Percentiles rank a stretch among this genome's conserved stretches.
Evolutionary conservation across 2,888 invertebrate genomes (phyloP).

Genomic region (Chalcosyrphus nemorum): DNA sequence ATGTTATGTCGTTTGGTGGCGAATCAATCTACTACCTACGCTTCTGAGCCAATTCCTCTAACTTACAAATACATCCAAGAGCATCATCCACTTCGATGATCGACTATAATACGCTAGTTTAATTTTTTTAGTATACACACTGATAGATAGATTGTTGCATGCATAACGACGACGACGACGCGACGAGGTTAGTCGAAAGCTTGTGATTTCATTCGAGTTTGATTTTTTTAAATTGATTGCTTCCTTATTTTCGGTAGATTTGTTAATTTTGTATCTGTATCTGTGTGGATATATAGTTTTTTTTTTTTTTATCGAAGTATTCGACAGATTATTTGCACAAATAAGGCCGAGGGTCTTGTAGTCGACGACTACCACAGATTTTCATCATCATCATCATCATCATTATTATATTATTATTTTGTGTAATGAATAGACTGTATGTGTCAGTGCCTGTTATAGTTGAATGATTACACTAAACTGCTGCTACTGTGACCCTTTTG

Average conservation of each 20-base stretch:
- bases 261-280: conserved; percentile 11
- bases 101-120: conserved; percentile 62
- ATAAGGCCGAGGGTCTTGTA: conserved; percentile 4
- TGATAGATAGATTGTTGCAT: conserved; percentile 47
- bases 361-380: conserved; percentile 3
- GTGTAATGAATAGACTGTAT: conserved; percentile 52
- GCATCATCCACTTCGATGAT: conserved; percentile 68
- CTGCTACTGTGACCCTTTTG: conserved; percentile 48
- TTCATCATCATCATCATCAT: conserved; percentile 23
- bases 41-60: conserved; percentile 37
- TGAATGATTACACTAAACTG: conserved; percentile 67
- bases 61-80: neutral
- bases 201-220: conserved; percentile 77
- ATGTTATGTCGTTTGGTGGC: conserved; percentile 47
- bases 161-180: conserved; percentile 5
- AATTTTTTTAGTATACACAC: conserved; percentile 42
- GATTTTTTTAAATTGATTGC: conserved; percentile 82
- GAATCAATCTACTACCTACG: conserved; percentile 71
- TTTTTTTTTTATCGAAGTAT: conserved; percentile 43
- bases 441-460: conserved; percentile 61
- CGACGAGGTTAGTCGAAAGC: conserved; percentile 18
- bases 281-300: neutral
- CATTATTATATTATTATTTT: conserved; percentile 53
- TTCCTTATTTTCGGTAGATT: conserved; percentile 78
- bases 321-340: conserved; percentile 61